phyloP scores from a whole-genome alignment of 1,140 invertebrate genomes.

The Achatina immaculata region DNA sequence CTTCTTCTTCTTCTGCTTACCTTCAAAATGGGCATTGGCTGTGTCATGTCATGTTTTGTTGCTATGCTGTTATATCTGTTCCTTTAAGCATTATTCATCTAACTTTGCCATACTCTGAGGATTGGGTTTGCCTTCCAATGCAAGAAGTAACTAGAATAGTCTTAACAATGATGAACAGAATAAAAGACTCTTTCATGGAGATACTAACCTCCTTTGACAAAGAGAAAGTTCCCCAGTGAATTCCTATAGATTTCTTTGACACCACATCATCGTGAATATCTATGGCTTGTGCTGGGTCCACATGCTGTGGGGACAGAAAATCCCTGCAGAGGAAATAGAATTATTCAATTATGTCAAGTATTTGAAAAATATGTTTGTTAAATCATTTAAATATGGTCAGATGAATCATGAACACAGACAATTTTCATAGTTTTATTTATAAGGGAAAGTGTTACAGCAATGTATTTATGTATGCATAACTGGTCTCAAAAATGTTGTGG shows the following conservation, averaged over 20 bases:
- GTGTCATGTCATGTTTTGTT: not conserved
- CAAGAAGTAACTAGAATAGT: too few species aligned
- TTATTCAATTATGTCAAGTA: not conserved
- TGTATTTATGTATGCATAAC: too few species aligned
- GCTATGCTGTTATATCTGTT: not conserved
- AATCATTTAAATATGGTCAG: too few species aligned
- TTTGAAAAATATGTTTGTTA: not conserved
- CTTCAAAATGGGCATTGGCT: not conserved
- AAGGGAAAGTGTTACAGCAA: too few species aligned
- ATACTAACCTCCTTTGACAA: conserved; percentile 56
- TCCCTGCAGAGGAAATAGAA: conserved; percentile 10
- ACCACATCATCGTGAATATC: conserved; percentile 71
- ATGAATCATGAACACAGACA: too few species aligned
- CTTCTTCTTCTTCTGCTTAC: not conserved
- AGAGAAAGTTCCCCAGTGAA: conserved; percentile 70
- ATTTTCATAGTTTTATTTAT: too few species aligned
- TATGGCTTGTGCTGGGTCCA: conserved; percentile 73
- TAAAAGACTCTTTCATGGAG: too few species aligned
- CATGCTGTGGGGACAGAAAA: conserved; percentile 50
- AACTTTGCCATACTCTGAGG: not conserved
- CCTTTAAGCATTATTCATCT: not conserved
- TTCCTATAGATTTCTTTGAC: conserved; percentile 60
- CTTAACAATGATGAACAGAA: too few species aligned
- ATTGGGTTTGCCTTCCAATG: not conserved
- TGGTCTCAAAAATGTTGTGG: too few species aligned